These are phyloP conservation scores for Pectinophora gossypiella DNA, from an alignment of 1,140 invertebrate species.

Conservation along the genomic window DNA sequence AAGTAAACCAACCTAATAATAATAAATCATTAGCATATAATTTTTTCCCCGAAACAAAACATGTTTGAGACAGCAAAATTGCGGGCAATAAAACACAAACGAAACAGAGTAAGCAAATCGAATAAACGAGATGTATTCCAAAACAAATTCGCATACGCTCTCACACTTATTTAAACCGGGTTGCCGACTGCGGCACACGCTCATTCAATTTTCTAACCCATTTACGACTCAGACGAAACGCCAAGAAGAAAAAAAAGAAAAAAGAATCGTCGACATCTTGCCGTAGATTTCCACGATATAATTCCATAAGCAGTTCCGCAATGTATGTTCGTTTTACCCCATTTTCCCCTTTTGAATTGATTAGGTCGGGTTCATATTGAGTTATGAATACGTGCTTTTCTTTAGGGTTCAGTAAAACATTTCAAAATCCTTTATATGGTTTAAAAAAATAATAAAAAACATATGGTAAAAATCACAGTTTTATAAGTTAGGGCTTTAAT, in stretches of 20 bases:
- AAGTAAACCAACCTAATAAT: no score
- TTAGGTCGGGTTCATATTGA: slow-evolving; percentile 61
- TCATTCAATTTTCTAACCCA: slow-evolving; percentile 74
- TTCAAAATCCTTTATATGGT: no score
- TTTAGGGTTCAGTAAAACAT: no score
- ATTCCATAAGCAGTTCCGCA: slow-evolving; percentile 58
- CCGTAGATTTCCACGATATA: slow-evolving; percentile 63
- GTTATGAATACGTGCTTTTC: slow-evolving; percentile 60
- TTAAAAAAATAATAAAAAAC: no score
- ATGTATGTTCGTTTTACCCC: slow-evolving; percentile 56
- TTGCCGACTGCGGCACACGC: slow-evolving; percentile 35
- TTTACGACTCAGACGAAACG: slow-evolving; percentile 67
- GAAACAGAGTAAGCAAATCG: background rate
- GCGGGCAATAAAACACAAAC: background rate
- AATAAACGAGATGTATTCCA: slow-evolving; percentile 18
- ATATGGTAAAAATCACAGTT: no score
- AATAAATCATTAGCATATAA: no score
- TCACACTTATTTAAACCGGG: slow-evolving; percentile 55
- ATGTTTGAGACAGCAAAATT: no score
- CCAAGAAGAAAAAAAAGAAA: slow-evolving; percentile 35
- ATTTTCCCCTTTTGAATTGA: slow-evolving; percentile 68
- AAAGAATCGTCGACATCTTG: slow-evolving; percentile 42
- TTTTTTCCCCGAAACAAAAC: no score
- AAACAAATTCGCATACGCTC: slow-evolving; percentile 30
- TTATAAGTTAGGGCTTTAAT: no score